A percentile compares a stretch with the other conserved stretches of the same genome.
Conservation (phyloP, 2,888 invertebrate species). For the Chalcosyrphus nemorum region DNA sequence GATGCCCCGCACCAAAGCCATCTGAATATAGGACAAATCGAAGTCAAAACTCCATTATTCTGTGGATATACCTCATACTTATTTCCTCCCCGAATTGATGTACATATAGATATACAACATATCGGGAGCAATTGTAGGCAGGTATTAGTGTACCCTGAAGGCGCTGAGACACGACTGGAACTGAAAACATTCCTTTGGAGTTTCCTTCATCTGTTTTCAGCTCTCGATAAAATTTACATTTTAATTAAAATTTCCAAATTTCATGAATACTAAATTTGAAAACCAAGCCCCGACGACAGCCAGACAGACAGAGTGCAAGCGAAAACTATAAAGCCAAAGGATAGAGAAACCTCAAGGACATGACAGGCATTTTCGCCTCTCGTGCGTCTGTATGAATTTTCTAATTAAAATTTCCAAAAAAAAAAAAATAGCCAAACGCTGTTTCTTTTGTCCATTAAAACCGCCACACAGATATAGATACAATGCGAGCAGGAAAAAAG, state of each 20-base stretch:
- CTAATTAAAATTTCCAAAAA: conserved; percentile 24
- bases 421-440: conserved; percentile 24
- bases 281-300: not conserved
- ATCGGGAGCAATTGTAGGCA: not conserved
- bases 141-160: not conserved
- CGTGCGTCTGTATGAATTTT: conserved; percentile 31
- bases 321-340: not conserved
- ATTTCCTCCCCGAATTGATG: conserved; percentile 6
- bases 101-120: too few species aligned
- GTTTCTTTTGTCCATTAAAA: conserved; percentile 4
- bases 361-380: not conserved
- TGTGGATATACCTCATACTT: conserved; percentile 19
- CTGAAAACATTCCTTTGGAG: not conserved
- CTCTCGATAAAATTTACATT: conserved; percentile 56
- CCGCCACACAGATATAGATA: not conserved
- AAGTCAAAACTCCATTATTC: conserved; percentile 34
- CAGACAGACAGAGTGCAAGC: not conserved
- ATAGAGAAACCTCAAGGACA: conserved; percentile 27
- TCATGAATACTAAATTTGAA: conserved; percentile 41
- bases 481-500: not conserved
- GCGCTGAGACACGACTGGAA: not conserved
- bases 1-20: not conserved
- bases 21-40: conserved; percentile 60
- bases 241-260: conserved; percentile 58
- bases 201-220: not conserved